These are phyloP conservation scores for Hemicrepidius hirtus DNA, from an alignment of 2,888 invertebrate species.

Conservation along the genomic window DNA sequence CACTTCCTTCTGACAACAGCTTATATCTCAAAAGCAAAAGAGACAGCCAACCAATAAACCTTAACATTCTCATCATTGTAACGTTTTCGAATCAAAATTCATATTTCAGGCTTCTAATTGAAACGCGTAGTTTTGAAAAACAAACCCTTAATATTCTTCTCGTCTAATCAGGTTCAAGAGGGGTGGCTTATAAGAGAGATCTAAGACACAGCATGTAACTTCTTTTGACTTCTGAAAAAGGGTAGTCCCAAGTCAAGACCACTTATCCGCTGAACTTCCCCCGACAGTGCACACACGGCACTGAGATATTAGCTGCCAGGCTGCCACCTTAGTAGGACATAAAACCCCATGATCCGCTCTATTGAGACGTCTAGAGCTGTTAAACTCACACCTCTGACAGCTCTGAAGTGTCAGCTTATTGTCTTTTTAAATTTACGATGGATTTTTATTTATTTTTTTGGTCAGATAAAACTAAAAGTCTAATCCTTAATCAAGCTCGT, in stretches of 20 bases:
- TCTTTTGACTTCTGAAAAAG: conserved; percentile 39
- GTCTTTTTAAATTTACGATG: conserved; percentile 41
- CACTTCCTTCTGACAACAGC: conserved; percentile 3
- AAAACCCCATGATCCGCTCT: conserved; percentile 51
- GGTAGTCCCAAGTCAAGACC: conserved; percentile 53
- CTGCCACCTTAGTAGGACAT: conserved; percentile 51
- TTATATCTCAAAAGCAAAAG: background rate
- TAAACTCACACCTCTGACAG: conserved; percentile 47
- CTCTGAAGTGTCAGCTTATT: conserved; percentile 44
- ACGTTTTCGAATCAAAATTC: no score
- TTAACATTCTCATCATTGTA: no score
- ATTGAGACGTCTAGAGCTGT: conserved; percentile 51
- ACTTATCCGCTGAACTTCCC: conserved; percentile 50
- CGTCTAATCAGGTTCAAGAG: background rate
- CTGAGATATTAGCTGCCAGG: conserved; percentile 52
- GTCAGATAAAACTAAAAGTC: background rate
- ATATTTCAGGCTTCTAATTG: no score
- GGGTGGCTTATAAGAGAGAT: background rate
- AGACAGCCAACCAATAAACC: background rate
- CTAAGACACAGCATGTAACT: conserved; percentile 26
- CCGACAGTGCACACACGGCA: conserved; percentile 48
- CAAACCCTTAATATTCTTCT: background rate
- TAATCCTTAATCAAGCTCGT: no score
- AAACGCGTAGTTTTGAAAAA: no score
- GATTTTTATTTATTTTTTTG: conserved; percentile 1